A percentile compares a stretch with the other conserved stretches of the same genome.
Conservation (phyloP, 2,797 vertebrate genomes). For the Neosilurus mollespiculum region DNA sequence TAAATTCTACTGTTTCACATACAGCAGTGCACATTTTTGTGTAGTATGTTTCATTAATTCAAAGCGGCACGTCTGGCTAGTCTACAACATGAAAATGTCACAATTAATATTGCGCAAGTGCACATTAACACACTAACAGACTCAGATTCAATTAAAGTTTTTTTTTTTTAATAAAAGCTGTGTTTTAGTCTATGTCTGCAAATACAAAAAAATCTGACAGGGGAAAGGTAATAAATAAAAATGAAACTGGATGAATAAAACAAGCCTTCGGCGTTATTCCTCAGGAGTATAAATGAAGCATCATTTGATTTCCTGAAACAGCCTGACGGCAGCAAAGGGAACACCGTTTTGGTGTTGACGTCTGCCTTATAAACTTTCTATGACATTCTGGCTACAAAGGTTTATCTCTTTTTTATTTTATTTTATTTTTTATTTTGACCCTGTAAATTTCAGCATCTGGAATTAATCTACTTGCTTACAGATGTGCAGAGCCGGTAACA, state of each 20-base stretch:
- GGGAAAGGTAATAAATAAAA: conserved; percentile 13
- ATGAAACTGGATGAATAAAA: conserved; percentile 7
- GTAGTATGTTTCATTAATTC: not conserved
- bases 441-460: not conserved
- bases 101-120: not conserved
- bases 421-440: too few relatives aligned
- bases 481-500: not conserved
- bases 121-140: not conserved
- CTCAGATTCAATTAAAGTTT: not conserved
- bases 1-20: too few relatives aligned
- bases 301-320: conserved; percentile 11
- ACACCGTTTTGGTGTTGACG: not conserved
- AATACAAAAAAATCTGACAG: not conserved
- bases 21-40: not conserved
- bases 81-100: not conserved
- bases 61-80: not conserved
- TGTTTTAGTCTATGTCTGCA: not conserved
- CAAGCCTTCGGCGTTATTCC: conserved; percentile 14
- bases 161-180: not conserved
- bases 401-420: not conserved
- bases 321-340: not conserved
- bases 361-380: not conserved
- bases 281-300: conserved; percentile 17
- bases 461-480: not conserved
- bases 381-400: not conserved